A percentile compares a stretch with the other conserved stretches of the same genome.
phyloP scores from a whole-genome alignment of 2,113 vertebrate species.

The Dasypus novemcinctus region DNA sequence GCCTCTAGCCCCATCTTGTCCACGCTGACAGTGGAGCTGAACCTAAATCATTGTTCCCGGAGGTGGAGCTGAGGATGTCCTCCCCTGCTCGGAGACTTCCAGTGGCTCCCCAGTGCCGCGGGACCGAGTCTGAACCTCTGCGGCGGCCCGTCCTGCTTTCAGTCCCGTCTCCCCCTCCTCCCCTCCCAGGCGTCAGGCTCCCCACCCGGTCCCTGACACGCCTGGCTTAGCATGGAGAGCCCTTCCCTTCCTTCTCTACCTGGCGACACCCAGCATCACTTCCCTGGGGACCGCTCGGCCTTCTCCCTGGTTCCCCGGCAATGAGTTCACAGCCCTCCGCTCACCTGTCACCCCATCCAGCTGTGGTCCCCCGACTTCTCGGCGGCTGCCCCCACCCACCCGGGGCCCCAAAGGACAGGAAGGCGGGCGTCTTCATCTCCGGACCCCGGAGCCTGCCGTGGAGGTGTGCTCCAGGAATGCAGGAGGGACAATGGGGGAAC shows the following conservation, averaged over 20 bases:
- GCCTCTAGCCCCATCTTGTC: too few species aligned
- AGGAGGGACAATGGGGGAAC: not conserved
- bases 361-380: not conserved
- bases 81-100: not conserved
- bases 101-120: not conserved
- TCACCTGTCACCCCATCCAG: fast-evolving
- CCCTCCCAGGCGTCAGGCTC: not conserved
- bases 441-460: not conserved
- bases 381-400: not conserved
- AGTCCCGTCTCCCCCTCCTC: not conserved
- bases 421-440: not conserved
- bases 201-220: not conserved
- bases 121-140: not conserved
- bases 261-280: fast-evolving
- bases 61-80: too few species aligned
- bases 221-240: not conserved
- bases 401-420: not conserved
- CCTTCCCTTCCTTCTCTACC: not conserved
- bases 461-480: fast-evolving
- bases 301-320: fast-evolving
- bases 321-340: fast-evolving
- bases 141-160: not conserved
- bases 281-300: not conserved
- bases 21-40: fast-evolving
- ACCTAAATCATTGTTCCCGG: fast-evolving